Evolutionary conservation across 2,797 vertebrate species (phyloP), one percentile per base, ranked within the genome.

Genomic region (Parauchenoglanis punctatus): DNA sequence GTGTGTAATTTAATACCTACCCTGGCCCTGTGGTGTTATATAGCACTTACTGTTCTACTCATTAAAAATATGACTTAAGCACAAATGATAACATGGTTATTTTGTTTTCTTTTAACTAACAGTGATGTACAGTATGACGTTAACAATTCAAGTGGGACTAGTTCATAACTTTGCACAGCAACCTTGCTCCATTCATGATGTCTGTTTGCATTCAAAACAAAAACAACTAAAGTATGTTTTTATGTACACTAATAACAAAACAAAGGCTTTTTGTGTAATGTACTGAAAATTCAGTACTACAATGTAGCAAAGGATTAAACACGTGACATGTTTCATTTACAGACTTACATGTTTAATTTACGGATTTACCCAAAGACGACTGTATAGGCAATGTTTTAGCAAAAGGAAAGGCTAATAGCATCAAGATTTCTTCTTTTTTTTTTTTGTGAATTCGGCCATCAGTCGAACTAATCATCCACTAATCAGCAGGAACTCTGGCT

Each of bases 1-100:
- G 56, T 23, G 12, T 61, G 23, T 81, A 81, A 61, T 81, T 44
- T 15, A 81, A 61, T n/a, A 81, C 78, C 56, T n/a, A 18, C 28
- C 4, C 52, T 23, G 31, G 54, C 0, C 31, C 12, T 8, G 35
- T 17, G 56, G 23, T 10, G 35, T 63, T 46, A 7, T 17, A 17
- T 23, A 80, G 13, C 73, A 25, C 31, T 13, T 23, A 58, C 54
- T 23, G 18, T 25, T 28, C 6, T 8, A 54, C n/a, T 18, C 13
- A 31, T 54, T 76, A 31, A 17, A n/a, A 28, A 76, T 28, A 76
- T 25, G 25, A 49, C 72, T 25, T 46, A n/a, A 75, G 5, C 25
- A 76, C 23, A 17, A 2, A 49, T 10, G 28, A 78, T 0, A 78
- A 8, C 0, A 4, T 2, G 18, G 13, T 25, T 61, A 40, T 40